A percentile compares a stretch with the other conserved stretches of the same genome.
These are phyloP conservation scores for Eubasilissa regina DNA, from an alignment of 1,140 invertebrate genomes.

Conservation along the genomic window DNA sequence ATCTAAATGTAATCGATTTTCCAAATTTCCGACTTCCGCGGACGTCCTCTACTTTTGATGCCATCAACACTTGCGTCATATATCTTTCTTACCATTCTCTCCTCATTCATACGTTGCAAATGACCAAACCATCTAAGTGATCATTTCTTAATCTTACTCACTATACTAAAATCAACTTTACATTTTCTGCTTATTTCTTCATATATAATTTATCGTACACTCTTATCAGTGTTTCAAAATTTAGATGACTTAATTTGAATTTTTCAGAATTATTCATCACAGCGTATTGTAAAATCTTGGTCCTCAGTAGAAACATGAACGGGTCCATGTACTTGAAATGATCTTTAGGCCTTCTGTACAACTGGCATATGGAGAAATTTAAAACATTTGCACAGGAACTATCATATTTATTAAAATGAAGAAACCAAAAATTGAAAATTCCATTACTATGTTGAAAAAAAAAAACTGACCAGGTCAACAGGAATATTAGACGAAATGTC, in stretches of 20 bases:
- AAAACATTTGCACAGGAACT: not conserved
- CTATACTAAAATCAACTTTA: no score
- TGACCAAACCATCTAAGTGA: no score
- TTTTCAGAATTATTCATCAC: not conserved
- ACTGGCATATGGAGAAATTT: not conserved
- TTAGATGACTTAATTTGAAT: not conserved
- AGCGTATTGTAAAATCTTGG: not conserved
- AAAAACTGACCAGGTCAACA: no score
- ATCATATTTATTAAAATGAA: not conserved
- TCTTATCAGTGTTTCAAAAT: not conserved
- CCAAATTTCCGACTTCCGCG: no score
- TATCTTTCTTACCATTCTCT: no score
- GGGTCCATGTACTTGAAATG: not conserved
- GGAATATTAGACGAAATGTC: no score
- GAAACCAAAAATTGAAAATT: not conserved
- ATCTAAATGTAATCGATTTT: no score
- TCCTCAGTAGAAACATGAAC: not conserved
- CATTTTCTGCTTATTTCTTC: not conserved
- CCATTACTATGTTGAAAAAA: not conserved
- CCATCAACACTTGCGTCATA: no score
- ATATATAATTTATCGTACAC: slow-evolving; percentile 3
- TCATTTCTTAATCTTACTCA: no score
- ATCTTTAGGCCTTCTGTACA: not conserved
- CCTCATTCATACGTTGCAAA: no score
- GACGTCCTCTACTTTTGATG: no score